Evolutionary conservation across 2,113 vertebrate species (phyloP).

Genomic region (Cromileptes altivelis): DNA sequence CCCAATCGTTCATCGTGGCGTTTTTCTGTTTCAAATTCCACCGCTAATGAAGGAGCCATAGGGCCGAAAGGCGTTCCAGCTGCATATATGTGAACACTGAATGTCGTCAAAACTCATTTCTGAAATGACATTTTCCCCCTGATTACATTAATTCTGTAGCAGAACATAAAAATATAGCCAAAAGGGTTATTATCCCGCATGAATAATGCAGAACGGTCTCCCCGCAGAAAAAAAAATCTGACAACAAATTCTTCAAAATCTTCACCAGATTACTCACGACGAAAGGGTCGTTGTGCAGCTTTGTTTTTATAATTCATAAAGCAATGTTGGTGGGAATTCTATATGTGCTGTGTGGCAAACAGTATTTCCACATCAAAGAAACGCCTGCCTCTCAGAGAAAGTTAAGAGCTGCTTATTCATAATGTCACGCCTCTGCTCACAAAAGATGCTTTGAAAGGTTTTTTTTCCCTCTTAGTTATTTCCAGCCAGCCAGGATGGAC

Average conservation of each 20-base stretch:
- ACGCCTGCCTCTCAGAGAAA: slow-evolving; percentile 40
- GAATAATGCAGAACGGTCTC: slow-evolving; percentile 68
- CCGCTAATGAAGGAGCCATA: slow-evolving; percentile 70
- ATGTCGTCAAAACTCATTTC: slow-evolving; percentile 65
- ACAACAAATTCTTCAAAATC: slow-evolving; percentile 67
- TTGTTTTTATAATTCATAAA: slow-evolving; percentile 71
- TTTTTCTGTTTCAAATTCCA: slow-evolving; percentile 48
- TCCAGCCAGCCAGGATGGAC: slow-evolving; percentile 24
- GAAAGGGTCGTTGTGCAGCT: slow-evolving; percentile 55
- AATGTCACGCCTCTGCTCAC: slow-evolving; percentile 49
- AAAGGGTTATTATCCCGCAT: slow-evolving; percentile 55
- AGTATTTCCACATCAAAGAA: slow-evolving; percentile 62
- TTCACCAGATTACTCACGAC: slow-evolving; percentile 53
- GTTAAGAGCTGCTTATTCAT: slow-evolving; percentile 50
- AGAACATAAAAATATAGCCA: slow-evolving; percentile 50
- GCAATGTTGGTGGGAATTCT: slow-evolving; percentile 57
- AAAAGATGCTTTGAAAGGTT: slow-evolving; percentile 38
- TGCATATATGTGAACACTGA: slow-evolving; percentile 52
- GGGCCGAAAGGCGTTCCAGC: slow-evolving; percentile 58
- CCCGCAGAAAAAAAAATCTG: slow-evolving; percentile 38
- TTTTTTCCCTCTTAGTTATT: slow-evolving; percentile 10
- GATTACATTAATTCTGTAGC: slow-evolving; percentile 71
- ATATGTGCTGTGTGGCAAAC: slow-evolving; percentile 55
- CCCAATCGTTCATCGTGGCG: slow-evolving; percentile 41
- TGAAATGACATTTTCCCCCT: slow-evolving; percentile 55